These are phyloP conservation scores for Sinelater perroti DNA, from an alignment of 2,888 invertebrate species.

Conservation along the genomic window DNA sequence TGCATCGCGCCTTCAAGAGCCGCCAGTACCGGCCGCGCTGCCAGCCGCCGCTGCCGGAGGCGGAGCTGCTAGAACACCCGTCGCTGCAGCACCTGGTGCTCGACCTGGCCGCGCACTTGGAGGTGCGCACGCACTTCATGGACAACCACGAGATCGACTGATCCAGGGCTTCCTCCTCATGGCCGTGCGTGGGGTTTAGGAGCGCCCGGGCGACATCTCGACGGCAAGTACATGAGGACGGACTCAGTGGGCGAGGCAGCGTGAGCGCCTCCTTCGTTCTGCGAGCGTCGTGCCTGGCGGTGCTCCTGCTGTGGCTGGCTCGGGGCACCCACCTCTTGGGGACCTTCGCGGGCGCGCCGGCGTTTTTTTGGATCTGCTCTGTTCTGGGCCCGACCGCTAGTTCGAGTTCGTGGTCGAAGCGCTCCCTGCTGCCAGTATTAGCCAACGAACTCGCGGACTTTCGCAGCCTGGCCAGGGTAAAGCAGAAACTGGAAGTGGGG, in stretches of 20 bases:
- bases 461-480: slow-evolving; percentile 29
- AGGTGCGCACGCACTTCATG: slow-evolving; percentile 78
- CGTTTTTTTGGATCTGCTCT: slow-evolving; percentile 33
- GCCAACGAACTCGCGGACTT: slow-evolving; percentile 33
- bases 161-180: slow-evolving; percentile 66
- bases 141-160: slow-evolving; percentile 71
- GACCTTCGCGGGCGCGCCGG: slow-evolving; percentile 21
- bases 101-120: slow-evolving; percentile 84
- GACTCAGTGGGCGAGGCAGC: slow-evolving; percentile 34
- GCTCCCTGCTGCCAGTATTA: slow-evolving; percentile 46
- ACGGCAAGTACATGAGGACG: slow-evolving; percentile 52
- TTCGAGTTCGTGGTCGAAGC: slow-evolving; percentile 38
- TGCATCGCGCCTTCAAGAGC: slow-evolving; percentile 86
- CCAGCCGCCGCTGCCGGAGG: slow-evolving; percentile 86
- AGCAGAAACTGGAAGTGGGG: slow-evolving; percentile 32
- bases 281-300: slow-evolving; percentile 26
- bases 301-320: slow-evolving; percentile 23
- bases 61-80: slow-evolving; percentile 86
- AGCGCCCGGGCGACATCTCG: slow-evolving; percentile 47
- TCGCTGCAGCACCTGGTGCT: slow-evolving; percentile 80
- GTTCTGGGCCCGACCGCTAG: slow-evolving; percentile 15
- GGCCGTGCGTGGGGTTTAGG: slow-evolving; percentile 57
- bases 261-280: slow-evolving; percentile 28
- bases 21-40: slow-evolving; percentile 87
- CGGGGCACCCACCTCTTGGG: slow-evolving; percentile 21